Base-by-base conservation (phyloP, 2,888 invertebrate species). In the Pterobdella sp. region DNA sequence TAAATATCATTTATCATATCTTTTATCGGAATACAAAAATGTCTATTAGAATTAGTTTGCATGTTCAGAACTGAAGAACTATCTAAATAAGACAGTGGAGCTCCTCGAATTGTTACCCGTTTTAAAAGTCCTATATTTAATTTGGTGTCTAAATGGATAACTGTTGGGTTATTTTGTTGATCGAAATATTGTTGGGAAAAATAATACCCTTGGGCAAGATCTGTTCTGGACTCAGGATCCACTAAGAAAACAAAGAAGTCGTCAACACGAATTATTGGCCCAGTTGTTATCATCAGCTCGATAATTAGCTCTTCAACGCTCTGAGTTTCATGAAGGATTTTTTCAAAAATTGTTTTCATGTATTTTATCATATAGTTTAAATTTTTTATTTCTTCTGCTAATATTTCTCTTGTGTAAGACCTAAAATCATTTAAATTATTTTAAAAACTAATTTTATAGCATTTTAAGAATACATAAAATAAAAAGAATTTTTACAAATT, bases 191-290 rank as follows among this genome's bases (percentile, higher is more conserved):
- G 18, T 7, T 56, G 4, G 4, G 60, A 56, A 56, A 56, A 56
- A 26, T 56, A 56, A 22, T 56, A 56, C n/a, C 60, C 60, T 56
- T 56, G 60, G 3, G n/a, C 60, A 7, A 56, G n/a, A 26, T 56
- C 60, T 3, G 60, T 56, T n/a, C n/a, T 56, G 26, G 60, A 56
- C 60, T 56, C 60, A 14, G 60, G 60, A 26, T 56, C 60, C n/a
- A 56, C 60, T 22, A 56, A 26, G n/a, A 56, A n/a, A 22, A 56
- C 60, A 22, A 56, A 56, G 26, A 56, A 56, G 60, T 56, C 60
- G 26, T 56, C 60, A 3, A n/a, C 60, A 18, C 60, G 4, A 26
- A 56, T 56, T 4, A 56, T 22, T 22, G 60, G 10, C 3, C 10
- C 60, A 4, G 60, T 56, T 22, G 60, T 56, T 4, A n/a, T 22